Evolutionary conservation across 2,888 invertebrate species (phyloP).

Genomic region (Drosophila rellima): DNA sequence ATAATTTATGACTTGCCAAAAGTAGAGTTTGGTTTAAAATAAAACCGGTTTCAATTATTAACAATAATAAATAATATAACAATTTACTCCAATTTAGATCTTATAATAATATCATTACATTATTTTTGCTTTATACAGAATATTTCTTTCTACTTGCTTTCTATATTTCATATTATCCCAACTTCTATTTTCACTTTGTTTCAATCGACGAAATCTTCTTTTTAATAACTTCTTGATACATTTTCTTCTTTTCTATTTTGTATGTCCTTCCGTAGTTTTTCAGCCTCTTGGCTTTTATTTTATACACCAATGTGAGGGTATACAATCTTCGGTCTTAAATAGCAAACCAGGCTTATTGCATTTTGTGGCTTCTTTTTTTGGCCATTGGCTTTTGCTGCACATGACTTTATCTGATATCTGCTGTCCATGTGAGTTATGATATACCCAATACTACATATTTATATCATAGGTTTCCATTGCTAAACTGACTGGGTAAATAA

Average conservation of each 20-base stretch:
- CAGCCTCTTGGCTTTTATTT: background rate
- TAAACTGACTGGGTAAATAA: background rate
- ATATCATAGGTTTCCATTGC: background rate
- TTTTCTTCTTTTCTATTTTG: too few relatives aligned
- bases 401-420: constrained; percentile 44
- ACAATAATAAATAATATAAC: too few relatives aligned
- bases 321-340: background rate
- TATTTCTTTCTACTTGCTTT: too few relatives aligned
- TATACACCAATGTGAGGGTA: constrained; percentile 6
- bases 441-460: background rate
- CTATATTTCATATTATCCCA: too few relatives aligned
- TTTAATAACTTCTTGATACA: too few relatives aligned
- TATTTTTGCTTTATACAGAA: too few relatives aligned
- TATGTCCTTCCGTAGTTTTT: too few relatives aligned
- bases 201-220: too few relatives aligned
- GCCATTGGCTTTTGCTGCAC: constrained; percentile 12
- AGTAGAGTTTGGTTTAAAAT: background rate
- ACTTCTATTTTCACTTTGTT: too few relatives aligned
- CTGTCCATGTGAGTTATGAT: constrained; percentile 27
- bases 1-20: background rate
- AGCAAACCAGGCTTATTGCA: background rate
- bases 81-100: too few relatives aligned
- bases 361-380: constrained; percentile 19
- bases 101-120: too few relatives aligned
- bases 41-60: background rate